Evolutionary conservation across 1,140 invertebrate species (phyloP).

Genomic region (Heliconius eleuchia): DNA sequence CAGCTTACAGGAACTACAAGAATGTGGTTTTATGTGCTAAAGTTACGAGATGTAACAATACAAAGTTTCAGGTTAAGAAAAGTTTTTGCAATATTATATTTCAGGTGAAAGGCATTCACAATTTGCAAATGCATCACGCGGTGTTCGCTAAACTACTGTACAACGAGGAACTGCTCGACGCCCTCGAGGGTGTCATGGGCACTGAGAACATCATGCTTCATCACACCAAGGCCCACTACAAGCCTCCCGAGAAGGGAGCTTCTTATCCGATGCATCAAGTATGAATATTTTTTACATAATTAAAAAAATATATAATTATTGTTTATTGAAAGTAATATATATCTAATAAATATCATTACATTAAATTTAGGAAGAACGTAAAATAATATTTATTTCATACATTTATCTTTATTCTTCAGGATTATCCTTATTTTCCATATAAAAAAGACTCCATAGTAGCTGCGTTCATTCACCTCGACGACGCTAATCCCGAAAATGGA

Average conservation of each 20-base stretch:
- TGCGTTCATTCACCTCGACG: conserved; percentile 84
- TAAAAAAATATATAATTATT: no score
- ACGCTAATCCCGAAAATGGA: conserved; percentile 83
- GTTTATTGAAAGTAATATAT: background rate
- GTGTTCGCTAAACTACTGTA: conserved; percentile 82
- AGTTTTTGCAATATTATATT: no score
- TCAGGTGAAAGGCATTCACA: conserved; percentile 72
- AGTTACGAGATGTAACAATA: no score
- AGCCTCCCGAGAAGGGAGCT: conserved; percentile 84
- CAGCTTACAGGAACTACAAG: no score
- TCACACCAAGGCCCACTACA: conserved; percentile 85
- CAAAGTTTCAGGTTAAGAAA: no score
- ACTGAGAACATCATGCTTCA: conserved; percentile 83
- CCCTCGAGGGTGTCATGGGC: conserved; percentile 82
- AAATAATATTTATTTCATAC: background rate
- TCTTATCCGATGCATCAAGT: conserved; percentile 84
- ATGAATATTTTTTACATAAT: background rate
- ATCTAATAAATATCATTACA: background rate
- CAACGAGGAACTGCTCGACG: conserved; percentile 82
- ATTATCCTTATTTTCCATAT: conserved; percentile 85
- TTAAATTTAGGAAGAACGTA: background rate
- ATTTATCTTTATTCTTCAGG: conserved; percentile 56
- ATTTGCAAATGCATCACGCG: conserved; percentile 83
- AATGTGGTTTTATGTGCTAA: no score
- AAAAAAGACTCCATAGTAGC: conserved; percentile 84